A percentile compares a stretch with the other conserved stretches of the same genome.
phyloP scores from a whole-genome alignment of 2,113 vertebrate species.

The Barbus barbus region DNA sequence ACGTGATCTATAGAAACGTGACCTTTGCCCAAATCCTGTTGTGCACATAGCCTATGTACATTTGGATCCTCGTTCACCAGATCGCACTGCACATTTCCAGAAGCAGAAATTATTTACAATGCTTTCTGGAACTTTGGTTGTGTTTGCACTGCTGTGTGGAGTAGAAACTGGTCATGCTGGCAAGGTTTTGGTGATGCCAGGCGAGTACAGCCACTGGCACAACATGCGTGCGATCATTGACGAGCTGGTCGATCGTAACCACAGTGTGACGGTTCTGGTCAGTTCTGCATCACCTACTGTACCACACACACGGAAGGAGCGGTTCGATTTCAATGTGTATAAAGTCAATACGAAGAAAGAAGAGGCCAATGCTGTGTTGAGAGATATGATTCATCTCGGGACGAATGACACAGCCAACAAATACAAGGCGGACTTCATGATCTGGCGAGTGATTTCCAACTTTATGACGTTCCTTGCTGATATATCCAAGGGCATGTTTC shows the following conservation, averaged over 20 bases:
- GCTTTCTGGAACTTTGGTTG: background rate
- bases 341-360: conserved; percentile 28
- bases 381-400: conserved; percentile 45
- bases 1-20: background rate
- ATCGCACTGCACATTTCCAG: background rate
- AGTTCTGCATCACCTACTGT: conserved; percentile 68
- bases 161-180: conserved; percentile 48
- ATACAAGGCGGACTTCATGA: background rate
- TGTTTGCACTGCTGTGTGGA: conserved; percentile 8
- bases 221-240: conserved; percentile 75
- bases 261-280: conserved; percentile 72
- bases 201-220: conserved; percentile 81
- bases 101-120: background rate
- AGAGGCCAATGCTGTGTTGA: background rate
- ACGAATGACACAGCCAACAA: conserved; percentile 22
- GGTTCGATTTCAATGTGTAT: conserved; percentile 38
- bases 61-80: background rate
- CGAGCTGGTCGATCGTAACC: conserved; percentile 72
- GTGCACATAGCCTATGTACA: background rate
- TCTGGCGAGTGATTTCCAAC: conserved; percentile 26
- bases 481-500: conserved; percentile 61
- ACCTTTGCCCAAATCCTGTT: background rate
- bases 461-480: background rate
- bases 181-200: conserved; percentile 78
- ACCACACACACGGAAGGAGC: conserved; percentile 46